phyloP scores from a whole-genome alignment of 1,140 invertebrate species.

The Aleiodes sp. region DNA sequence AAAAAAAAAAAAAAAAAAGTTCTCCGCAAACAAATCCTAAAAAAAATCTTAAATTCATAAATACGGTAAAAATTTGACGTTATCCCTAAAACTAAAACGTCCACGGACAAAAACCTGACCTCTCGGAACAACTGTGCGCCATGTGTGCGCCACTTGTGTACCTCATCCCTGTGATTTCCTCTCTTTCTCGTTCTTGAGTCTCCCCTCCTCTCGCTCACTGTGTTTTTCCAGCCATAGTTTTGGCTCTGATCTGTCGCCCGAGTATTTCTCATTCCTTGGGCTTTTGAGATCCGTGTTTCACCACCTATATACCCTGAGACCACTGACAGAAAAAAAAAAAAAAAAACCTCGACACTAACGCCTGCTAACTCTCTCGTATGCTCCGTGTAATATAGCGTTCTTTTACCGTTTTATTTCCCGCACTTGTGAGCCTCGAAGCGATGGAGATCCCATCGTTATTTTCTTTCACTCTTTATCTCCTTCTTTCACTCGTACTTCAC shows the following conservation, averaged over 20 bases:
- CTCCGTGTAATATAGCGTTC: too few species aligned
- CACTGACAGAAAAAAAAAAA: neutral
- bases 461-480: neutral
- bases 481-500: constrained; percentile 9
- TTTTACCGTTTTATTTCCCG: neutral
- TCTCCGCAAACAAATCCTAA: too few species aligned
- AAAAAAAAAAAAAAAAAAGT: too few species aligned
- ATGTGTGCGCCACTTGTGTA: constrained; percentile 65
- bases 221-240: constrained; percentile 42
- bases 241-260: constrained; percentile 34
- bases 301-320: constrained; percentile 10
- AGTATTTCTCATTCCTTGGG: constrained; percentile 38
- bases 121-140: constrained; percentile 65
- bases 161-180: constrained; percentile 36
- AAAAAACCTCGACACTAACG: neutral
- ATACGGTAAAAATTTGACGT: neutral
- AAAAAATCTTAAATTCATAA: neutral
- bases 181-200: constrained; percentile 35
- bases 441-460: neutral
- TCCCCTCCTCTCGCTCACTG: constrained; percentile 26
- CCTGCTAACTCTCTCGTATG: neutral
- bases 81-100: constrained; percentile 56
- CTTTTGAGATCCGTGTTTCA: constrained; percentile 34
- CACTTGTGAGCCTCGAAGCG: neutral
- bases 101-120: constrained; percentile 64